Conservation (phyloP, 92 coral and sea anemone species). For the Epizoanthus ramosus region DNA sequence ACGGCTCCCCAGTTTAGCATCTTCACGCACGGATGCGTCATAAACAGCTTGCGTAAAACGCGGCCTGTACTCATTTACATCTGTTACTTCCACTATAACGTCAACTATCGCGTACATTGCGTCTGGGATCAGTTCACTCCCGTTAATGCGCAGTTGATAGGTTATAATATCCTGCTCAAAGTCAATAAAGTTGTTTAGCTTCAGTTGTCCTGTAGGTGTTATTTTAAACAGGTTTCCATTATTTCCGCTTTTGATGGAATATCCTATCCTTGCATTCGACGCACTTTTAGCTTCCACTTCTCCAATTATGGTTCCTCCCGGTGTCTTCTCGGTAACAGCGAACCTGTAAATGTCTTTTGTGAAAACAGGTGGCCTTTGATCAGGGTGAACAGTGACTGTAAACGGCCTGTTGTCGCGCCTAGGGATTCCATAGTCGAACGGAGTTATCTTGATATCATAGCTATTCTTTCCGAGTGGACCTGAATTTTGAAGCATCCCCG, state of each 20-base stretch:
- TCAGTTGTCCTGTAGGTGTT: slow-evolving; percentile 63
- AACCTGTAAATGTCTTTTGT: slow-evolving; percentile 68
- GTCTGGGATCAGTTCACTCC: slow-evolving; percentile 66
- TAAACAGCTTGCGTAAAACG: slow-evolving; percentile 65
- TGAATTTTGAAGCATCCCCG: slow-evolving; percentile 57
- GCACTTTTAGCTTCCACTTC: slow-evolving; percentile 66
- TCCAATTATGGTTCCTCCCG: slow-evolving; percentile 72
- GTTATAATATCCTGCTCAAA: slow-evolving; percentile 66
- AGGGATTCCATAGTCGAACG: slow-evolving; percentile 87
- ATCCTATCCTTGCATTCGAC: slow-evolving; percentile 73
- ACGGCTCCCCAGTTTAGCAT: slow-evolving; percentile 58
- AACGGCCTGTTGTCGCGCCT: slow-evolving; percentile 60
- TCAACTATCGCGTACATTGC: slow-evolving; percentile 58
- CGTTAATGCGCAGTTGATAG: slow-evolving; percentile 57
- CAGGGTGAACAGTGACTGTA: slow-evolving; percentile 58
- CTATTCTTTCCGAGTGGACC: slow-evolving; percentile 52
- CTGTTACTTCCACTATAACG: slow-evolving; percentile 57
- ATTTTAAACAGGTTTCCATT: slow-evolving; percentile 61
- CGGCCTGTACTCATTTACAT: slow-evolving; percentile 76
- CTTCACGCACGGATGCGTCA: slow-evolving; percentile 65
- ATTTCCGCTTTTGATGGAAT: slow-evolving; percentile 67
- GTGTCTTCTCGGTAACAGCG: slow-evolving; percentile 56
- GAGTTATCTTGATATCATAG: slow-evolving; percentile 52
- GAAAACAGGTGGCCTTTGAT: slow-evolving; percentile 74
- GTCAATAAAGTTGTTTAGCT: slow-evolving; percentile 65